Evolutionary conservation across 2,113 vertebrate species (phyloP).

Genomic region (Chloropsis hardwickii): DNA sequence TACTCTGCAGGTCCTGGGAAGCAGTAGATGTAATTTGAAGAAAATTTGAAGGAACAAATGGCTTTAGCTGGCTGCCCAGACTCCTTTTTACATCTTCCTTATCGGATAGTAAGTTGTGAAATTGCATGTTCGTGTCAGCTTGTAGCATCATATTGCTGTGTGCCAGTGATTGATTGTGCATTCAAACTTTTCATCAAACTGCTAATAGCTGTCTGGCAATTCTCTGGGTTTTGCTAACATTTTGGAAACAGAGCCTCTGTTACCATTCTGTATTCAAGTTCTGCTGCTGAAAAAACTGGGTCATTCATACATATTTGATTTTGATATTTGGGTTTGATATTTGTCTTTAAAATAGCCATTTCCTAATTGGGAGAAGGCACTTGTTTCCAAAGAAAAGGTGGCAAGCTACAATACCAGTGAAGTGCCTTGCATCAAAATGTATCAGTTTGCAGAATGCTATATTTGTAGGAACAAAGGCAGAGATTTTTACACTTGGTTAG

Average conservation of each 20-base stretch:
- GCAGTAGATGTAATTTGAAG: constrained; percentile 70
- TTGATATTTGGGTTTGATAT: not conserved
- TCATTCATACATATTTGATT: not conserved
- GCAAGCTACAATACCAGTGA: not conserved
- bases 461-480: not conserved
- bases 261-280: not conserved
- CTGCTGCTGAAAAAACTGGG: not conserved
- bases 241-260: not conserved
- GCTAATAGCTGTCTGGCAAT: constrained; percentile 38
- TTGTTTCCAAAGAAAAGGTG: not conserved
- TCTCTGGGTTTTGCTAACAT: not conserved
- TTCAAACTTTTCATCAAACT: constrained; percentile 42
- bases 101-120: constrained; percentile 69
- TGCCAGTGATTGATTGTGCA: constrained; percentile 3
- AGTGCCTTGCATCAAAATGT: not conserved
- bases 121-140: constrained; percentile 12
- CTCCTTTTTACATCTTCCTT: constrained; percentile 87
- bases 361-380: not conserved
- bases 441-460: not conserved
- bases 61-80: constrained; percentile 89
- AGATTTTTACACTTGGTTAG: not conserved
- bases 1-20: constrained; percentile 51
- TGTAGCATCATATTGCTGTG: constrained; percentile 3
- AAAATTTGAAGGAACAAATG: constrained; percentile 73
- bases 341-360: not conserved